Evolutionary conservation across 1,140 invertebrate species (phyloP).

Genomic region (Diabrotica virgifera): DNA sequence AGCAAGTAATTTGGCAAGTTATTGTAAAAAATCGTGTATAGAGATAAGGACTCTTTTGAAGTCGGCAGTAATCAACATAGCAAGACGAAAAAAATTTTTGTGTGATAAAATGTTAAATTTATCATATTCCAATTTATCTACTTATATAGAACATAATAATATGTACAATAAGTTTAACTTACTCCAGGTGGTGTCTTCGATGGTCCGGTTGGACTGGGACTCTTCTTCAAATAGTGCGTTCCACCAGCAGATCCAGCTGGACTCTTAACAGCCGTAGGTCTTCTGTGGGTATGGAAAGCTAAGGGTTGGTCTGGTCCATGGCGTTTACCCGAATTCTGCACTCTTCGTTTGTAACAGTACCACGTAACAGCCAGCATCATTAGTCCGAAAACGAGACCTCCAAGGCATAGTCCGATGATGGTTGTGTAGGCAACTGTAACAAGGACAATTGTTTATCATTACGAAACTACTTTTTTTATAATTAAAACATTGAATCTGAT

Average conservation of each 20-base stretch:
- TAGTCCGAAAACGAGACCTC: constrained; percentile 55
- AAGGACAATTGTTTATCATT: neutral
- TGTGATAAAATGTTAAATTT: neutral
- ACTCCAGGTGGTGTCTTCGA: constrained; percentile 51
- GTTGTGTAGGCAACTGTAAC: constrained; percentile 62
- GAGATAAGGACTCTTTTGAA: too few relatives aligned
- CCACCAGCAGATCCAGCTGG: constrained; percentile 60
- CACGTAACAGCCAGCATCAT: constrained; percentile 58
- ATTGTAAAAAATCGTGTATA: too few relatives aligned
- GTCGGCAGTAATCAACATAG: too few relatives aligned
- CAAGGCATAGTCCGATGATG: constrained; percentile 61
- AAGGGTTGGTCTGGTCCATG: constrained; percentile 56
- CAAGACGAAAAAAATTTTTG: too few relatives aligned
- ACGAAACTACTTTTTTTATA: too few relatives aligned
- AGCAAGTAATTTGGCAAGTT: too few relatives aligned
- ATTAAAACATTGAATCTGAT: too few relatives aligned
- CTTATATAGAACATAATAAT: neutral
- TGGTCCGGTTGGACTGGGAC: constrained; percentile 75
- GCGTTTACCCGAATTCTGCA: constrained; percentile 44
- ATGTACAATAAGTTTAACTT: constrained; percentile 18
- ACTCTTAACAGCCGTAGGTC: constrained; percentile 65
- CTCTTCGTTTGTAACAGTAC: constrained; percentile 56
- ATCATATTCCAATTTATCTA: neutral
- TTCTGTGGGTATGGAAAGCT: constrained; percentile 58
- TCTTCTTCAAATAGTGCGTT: constrained; percentile 82